phyloP scores from a whole-genome alignment of 2,888 invertebrate genomes.

The Drosophila fulvimacula region DNA sequence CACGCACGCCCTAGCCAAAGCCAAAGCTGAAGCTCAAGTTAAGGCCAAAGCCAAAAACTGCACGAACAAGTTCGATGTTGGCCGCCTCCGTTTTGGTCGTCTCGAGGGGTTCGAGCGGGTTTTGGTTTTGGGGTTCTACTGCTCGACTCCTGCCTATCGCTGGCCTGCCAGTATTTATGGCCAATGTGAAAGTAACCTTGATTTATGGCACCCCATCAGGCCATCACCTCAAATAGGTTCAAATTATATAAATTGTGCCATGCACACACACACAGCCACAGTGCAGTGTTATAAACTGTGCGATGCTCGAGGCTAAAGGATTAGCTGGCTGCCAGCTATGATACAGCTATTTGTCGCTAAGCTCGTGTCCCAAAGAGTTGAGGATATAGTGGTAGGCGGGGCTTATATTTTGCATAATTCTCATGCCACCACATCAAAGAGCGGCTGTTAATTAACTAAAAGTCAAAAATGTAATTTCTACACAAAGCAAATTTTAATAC shows the following conservation, averaged over 20 bases:
- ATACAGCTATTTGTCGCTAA: slow-evolving; percentile 41
- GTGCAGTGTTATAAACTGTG: slow-evolving; percentile 27
- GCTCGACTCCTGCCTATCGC: slow-evolving; percentile 23
- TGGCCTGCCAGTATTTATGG: slow-evolving; percentile 43
- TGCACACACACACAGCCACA: slow-evolving; percentile 37
- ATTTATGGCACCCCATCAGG: slow-evolving; percentile 58
- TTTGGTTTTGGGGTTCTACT: slow-evolving; percentile 21
- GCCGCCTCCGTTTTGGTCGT: slow-evolving; percentile 44
- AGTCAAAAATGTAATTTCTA: background rate
- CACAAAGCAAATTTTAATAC: slow-evolving; percentile 1
- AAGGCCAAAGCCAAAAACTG: slow-evolving; percentile 23
- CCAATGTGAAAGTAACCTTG: slow-evolving; percentile 67
- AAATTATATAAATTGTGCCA: slow-evolving; percentile 75
- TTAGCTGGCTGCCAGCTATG: slow-evolving; percentile 34
- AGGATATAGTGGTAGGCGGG: too few relatives aligned
- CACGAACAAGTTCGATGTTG: slow-evolving; percentile 74
- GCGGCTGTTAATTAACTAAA: slow-evolving; percentile 30
- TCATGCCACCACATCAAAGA: slow-evolving; percentile 29
- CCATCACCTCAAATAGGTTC: slow-evolving; percentile 61
- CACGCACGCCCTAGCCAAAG: slow-evolving; percentile 32
- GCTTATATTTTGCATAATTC: background rate
- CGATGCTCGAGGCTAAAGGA: slow-evolving; percentile 23
- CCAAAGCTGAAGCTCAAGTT: slow-evolving; percentile 13
- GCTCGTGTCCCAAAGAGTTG: slow-evolving; percentile 9
- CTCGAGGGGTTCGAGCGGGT: slow-evolving; percentile 20